Evolutionary conservation across 1,140 invertebrate genomes (phyloP), one percentile per base, ranked within the genome.

Genomic region (Drosophila insularis): DNA sequence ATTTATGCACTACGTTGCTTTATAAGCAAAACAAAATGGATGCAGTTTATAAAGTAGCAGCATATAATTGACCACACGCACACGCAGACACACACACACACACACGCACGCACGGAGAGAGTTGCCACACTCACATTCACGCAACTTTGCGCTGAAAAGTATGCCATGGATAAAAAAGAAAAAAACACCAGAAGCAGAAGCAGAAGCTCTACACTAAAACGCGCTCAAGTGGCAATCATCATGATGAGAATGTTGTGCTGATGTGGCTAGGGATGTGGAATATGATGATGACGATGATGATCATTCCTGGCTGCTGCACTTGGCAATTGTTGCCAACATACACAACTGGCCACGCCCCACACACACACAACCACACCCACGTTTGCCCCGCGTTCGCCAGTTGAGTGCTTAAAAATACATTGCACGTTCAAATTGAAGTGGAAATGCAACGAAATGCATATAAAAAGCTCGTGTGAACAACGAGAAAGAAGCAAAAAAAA

Each of bases 351-450:
- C 11, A 50, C 54, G 61, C 37, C 37, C 43, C 43, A 50, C 19
- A 11, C 13, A 13, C n/a, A n/a, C 39, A 43, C 39, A 13, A 43
- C 4, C 14, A 11, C 4, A 10, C 65, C 43, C 10, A 35, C 32
- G 32, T 11, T 8, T 35, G 32, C 32, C 32, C 32, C 32, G 32
- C 32, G 32, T 35, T 35, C 32, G 32, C 32, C 35, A 21, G 50
- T 43, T 53, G 62, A 77, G 69, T 74, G 84, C 82, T 87, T 80
- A 82, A 82, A 87, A 87, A 87, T 82, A 87, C 80, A 89, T 89
- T 82, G 79, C 84, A 87, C 82, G 82, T 82, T 86, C 79, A 82
- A 82, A 87, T 86, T 86, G 75, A 79, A 86, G 81, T 86, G 82
- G 74, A 75, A 87, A 82, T 79, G 74, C 82, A 78, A 71, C 71